These are phyloP conservation scores for Nephotettix cincticeps DNA, from an alignment of 1,140 invertebrate genomes.

Conservation along the genomic window DNA sequence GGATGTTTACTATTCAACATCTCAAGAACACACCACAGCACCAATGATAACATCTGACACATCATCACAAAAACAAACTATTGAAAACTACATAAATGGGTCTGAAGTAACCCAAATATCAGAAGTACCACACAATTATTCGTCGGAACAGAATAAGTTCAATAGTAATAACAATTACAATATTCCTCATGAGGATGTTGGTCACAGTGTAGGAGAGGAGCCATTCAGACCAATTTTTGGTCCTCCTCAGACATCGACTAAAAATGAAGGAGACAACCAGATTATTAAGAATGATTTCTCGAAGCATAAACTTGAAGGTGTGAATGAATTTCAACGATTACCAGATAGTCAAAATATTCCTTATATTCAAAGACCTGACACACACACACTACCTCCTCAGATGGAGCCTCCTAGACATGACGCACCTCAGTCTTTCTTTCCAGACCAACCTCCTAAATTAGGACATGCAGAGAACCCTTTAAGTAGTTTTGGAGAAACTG, in stretches of 20 bases:
- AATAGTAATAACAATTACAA: conserved; percentile 16
- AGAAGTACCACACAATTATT: background rate
- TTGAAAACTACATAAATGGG: no score
- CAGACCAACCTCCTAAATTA: conserved; percentile 17
- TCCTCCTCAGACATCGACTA: conserved; percentile 13
- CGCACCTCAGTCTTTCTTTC: conserved; percentile 5
- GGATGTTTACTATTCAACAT: conserved; percentile 31
- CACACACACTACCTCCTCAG: background rate
- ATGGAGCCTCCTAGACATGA: conserved; percentile 25
- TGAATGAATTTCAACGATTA: conserved; percentile 5
- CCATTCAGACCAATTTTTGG: conserved; percentile 45
- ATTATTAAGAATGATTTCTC: background rate
- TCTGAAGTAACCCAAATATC: no score
- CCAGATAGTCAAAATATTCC: conserved; percentile 4
- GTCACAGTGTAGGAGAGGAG: conserved; percentile 31
- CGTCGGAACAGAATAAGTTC: background rate
- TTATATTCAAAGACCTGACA: background rate
- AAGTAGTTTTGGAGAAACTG: background rate
- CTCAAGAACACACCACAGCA: background rate
- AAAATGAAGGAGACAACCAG: conserved; percentile 13
- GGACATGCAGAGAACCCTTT: background rate
- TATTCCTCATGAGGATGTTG: background rate
- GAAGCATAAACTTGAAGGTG: background rate
- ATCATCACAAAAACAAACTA: background rate
- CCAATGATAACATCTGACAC: background rate